Percentiles rank a stretch among this genome's conserved stretches.
phyloP scores from a whole-genome alignment of 1,140 invertebrate species.

The Eciton burchellii region DNA sequence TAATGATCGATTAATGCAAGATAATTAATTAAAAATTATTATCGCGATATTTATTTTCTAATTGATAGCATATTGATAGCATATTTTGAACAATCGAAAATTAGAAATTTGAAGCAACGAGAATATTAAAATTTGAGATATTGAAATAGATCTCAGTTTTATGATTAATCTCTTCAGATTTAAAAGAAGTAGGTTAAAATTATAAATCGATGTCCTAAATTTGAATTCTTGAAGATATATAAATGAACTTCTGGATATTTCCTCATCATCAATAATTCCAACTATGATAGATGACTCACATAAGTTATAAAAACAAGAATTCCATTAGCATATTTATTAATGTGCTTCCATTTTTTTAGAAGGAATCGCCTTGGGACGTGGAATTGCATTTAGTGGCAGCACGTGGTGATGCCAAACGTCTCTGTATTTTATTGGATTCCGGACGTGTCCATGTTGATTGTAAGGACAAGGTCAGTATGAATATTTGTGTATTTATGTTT shows the following conservation, averaged over 20 bases:
- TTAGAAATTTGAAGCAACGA: too few relatives aligned
- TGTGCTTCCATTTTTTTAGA: constrained; percentile 86
- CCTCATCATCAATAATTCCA: neutral
- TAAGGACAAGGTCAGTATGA: constrained; percentile 92
- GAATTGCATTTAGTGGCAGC: constrained; percentile 95
- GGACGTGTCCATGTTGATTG: constrained; percentile 97
- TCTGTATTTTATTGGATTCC: constrained; percentile 93
- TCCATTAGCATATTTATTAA: constrained; percentile 25
- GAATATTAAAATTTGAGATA: too few relatives aligned
- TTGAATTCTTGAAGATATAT: neutral
- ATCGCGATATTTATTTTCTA: neutral
- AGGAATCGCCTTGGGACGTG: constrained; percentile 95
- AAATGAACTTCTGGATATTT: neutral
- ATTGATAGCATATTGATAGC: too few relatives aligned
- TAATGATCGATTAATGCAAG: neutral
- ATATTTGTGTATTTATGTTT: neutral
- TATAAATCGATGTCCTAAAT: too few relatives aligned
- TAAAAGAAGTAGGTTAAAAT: neutral
- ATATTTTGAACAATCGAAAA: too few relatives aligned
- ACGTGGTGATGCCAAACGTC: constrained; percentile 91
- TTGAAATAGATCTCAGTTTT: neutral
- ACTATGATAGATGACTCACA: neutral
- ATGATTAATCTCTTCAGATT: neutral
- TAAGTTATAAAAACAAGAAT: neutral
- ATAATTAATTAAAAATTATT: neutral